Percentiles rank a stretch among this genome's conserved stretches.
Evolutionary conservation across 2,113 vertebrate genomes (phyloP).

Genomic region (Petaurus breviceps): DNA sequence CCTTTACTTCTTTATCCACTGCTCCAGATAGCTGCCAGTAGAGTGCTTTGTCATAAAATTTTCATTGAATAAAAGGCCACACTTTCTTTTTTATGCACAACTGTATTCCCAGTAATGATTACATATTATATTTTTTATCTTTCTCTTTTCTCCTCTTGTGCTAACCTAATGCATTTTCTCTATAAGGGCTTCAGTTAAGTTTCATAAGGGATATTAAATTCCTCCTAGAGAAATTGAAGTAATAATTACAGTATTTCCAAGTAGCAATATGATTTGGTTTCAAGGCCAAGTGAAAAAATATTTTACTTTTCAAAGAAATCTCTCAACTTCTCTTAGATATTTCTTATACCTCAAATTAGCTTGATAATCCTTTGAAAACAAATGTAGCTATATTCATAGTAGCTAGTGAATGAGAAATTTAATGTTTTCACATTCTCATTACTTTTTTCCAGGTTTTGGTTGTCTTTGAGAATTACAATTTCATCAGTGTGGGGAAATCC

Average conservation of each 20-base stretch:
- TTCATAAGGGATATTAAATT: slow-evolving; percentile 16
- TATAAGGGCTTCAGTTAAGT: slow-evolving; percentile 7
- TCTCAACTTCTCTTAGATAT: neutral
- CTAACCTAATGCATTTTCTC: slow-evolving; percentile 23
- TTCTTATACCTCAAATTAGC: slow-evolving; percentile 26
- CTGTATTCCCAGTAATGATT: neutral
- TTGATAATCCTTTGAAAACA: slow-evolving; percentile 18
- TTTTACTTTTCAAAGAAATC: slow-evolving; percentile 44
- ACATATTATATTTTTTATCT: neutral
- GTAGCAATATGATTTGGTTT: slow-evolving; percentile 31
- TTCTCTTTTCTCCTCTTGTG: slow-evolving; percentile 21
- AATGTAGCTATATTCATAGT: neutral
- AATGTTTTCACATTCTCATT: neutral
- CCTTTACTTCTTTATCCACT: neutral
- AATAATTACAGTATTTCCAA: slow-evolving; percentile 5
- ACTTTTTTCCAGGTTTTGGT: neutral
- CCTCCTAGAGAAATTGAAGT: slow-evolving; percentile 46
- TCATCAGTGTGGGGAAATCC: neutral
- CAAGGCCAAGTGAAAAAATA: slow-evolving; percentile 21
- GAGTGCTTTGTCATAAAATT: slow-evolving; percentile 14
- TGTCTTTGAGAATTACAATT: neutral
- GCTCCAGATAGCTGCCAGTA: neutral
- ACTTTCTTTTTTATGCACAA: neutral
- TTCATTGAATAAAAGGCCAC: neutral
- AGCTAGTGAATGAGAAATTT: neutral